Evolutionary conservation across 2,797 vertebrate species (phyloP), one percentile per base, ranked within the genome.

Genomic region (Oophaga sylvatica): DNA sequence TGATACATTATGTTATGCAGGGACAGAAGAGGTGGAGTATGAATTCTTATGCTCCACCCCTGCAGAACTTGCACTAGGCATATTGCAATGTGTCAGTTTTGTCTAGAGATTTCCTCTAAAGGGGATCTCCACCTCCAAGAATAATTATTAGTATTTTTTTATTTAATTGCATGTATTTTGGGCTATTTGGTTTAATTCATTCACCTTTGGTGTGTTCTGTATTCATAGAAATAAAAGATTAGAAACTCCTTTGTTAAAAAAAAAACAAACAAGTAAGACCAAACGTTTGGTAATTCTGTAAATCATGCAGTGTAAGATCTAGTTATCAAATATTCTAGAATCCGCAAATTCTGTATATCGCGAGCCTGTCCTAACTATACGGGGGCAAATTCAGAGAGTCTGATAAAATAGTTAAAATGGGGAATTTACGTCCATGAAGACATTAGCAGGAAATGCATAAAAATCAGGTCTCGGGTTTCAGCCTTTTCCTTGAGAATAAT

Each of bases 371-470:
- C 35, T 56, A 45, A n/a, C 15, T 22, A 41, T 62, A 48, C 73
- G 6, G 12, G 56, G 45, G 59, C 31, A 83, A 71, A 31, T 77
- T 6, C 17, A 48, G 17, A 35, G 35, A 13, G 48, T 89, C 88
- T 89, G 88, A 89, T 83, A 89, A 86, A 86, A 80, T 71, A 79
- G 86, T 89, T 89, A 89, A 53, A 76, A 41, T 48, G 56, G 57
- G 15, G 56, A 45, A 62, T 84, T 60, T 82, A 63, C 35, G 41
- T 57, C 45, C 70, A 81, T 83, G 67, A 83, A 89, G 79, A 89
- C 88, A 86, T 89, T 79, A 70, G 65, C 84, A 89, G 88, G 80
- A 83, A 86, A 86, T 56, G 41, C 73, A 79, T 86, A 79, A 89
- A 89, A 86, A n/a, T 48, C 19, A 48, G 59, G 22, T 83, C 85